A percentile compares a stretch with the other conserved stretches of the same genome.
Conservation (phyloP, 2,797 vertebrate species). For the Clarias fuscus region DNA sequence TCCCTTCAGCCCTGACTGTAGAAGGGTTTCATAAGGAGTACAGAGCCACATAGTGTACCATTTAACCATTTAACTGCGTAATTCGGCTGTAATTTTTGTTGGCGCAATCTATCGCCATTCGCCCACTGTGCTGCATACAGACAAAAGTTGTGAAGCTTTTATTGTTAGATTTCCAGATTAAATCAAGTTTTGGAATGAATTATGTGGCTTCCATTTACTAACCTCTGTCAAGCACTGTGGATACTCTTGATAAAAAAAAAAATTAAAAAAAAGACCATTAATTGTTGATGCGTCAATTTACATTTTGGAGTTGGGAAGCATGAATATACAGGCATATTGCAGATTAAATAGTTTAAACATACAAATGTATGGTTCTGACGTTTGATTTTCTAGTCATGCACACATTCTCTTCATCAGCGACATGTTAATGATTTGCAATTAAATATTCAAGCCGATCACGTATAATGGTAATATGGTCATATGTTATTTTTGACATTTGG, state of each 20-base stretch:
- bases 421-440: neutral
- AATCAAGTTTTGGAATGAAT: neutral
- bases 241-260: neutral
- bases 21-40: conserved; percentile 42
- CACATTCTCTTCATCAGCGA: neutral
- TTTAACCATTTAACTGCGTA: neutral
- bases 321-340: neutral
- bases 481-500: neutral
- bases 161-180: conserved; percentile 7
- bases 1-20: conserved; percentile 73
- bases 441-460: neutral
- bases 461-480: neutral
- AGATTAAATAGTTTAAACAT: neutral
- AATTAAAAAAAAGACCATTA: neutral
- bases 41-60: neutral
- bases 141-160: neutral
- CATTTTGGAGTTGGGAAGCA: neutral
- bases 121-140: neutral
- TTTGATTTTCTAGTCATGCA: neutral
- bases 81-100: neutral
- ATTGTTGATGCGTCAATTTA: neutral
- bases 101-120: too few relatives aligned
- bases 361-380: neutral
- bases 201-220: neutral
- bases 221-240: neutral